A percentile compares a stretch with the other conserved stretches of the same genome.
phyloP scores from a whole-genome alignment of 2,113 vertebrate genomes.

The Bothrops jararaca region DNA sequence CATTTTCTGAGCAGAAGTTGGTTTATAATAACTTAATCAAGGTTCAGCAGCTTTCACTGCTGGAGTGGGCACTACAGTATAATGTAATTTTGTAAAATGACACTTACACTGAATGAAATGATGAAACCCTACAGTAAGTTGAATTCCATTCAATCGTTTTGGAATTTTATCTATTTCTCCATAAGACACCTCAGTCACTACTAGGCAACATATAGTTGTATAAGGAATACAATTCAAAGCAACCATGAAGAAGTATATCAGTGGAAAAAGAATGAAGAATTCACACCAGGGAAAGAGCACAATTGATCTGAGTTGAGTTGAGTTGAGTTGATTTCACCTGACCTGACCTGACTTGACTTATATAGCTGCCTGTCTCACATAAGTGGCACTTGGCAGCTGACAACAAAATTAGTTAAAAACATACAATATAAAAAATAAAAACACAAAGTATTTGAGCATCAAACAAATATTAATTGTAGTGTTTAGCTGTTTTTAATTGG shows the following conservation, averaged over 20 bases:
- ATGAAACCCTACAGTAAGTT: not conserved
- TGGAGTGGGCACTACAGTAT: not conserved
- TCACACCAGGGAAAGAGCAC: not conserved
- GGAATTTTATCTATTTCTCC: not conserved
- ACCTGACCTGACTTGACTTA: not conserved
- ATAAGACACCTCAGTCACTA: not conserved
- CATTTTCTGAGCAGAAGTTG: not conserved
- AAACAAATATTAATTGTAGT: not conserved
- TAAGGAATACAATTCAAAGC: not conserved
- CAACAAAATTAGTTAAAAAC: not conserved
- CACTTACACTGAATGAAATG: not conserved
- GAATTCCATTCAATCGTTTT: not conserved
- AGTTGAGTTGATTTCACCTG: too few species aligned
- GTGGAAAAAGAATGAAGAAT: not conserved
- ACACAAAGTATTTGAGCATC: not conserved
- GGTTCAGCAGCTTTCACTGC: not conserved
- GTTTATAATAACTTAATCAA: not conserved
- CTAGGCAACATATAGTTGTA: not conserved
- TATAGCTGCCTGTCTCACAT: not conserved
- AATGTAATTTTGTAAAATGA: not conserved
- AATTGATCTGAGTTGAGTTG: not conserved
- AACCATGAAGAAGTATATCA: not conserved
- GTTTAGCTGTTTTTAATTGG: not conserved
- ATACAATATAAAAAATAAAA: not conserved
- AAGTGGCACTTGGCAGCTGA: not conserved